These are phyloP conservation scores for Sigmodon hispidus DNA, from an alignment of 2,113 vertebrate genomes.

Conservation along the genomic window DNA sequence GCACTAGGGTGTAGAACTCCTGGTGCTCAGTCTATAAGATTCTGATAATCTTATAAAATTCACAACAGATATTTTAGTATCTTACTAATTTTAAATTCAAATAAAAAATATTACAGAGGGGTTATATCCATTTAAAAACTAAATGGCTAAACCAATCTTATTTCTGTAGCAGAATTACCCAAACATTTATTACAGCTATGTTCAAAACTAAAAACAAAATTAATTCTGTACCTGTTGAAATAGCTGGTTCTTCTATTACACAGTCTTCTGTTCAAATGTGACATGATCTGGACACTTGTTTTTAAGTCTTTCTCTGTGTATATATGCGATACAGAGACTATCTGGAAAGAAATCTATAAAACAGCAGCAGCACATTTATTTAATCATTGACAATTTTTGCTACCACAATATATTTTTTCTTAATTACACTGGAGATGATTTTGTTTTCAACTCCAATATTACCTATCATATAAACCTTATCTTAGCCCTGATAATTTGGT, in stretches of 20 bases:
- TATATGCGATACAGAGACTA: background rate
- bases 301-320: slow-evolving; percentile 67
- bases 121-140: slow-evolving; percentile 77
- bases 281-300: slow-evolving; percentile 80
- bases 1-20: slow-evolving; percentile 71
- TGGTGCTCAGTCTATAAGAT: slow-evolving; percentile 75
- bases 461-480: background rate
- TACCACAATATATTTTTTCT: background rate
- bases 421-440: background rate
- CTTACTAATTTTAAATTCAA: slow-evolving; percentile 66
- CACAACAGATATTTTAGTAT: slow-evolving; percentile 71
- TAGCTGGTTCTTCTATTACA: background rate
- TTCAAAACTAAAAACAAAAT: slow-evolving; percentile 76
- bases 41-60: slow-evolving; percentile 58
- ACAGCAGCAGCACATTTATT: background rate
- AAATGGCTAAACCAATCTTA: slow-evolving; percentile 82
- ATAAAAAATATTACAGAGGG: slow-evolving; percentile 72
- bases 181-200: slow-evolving; percentile 85
- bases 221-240: background rate
- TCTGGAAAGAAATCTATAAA: background rate
- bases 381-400: slow-evolving; percentile 15
- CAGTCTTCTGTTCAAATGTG: slow-evolving; percentile 17
- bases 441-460: slow-evolving; percentile 12
- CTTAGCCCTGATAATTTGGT: background rate
- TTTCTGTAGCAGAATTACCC: slow-evolving; percentile 87